A percentile compares a stretch with the other conserved stretches of the same genome.
phyloP scores from a whole-genome alignment of 2,113 vertebrate species.

The Chloebia gouldiae region DNA sequence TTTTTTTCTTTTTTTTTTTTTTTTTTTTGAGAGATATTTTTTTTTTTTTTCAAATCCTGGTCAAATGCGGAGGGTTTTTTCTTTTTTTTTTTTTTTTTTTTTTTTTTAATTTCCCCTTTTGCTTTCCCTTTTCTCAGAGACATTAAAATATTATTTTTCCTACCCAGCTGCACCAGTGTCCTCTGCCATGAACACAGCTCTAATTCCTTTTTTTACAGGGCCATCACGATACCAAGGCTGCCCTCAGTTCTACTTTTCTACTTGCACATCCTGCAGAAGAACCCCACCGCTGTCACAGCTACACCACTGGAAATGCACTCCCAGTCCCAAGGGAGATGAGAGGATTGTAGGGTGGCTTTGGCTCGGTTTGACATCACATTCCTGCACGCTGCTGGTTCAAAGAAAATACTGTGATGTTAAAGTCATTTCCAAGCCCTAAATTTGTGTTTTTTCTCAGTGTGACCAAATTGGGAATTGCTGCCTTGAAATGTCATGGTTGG shows the following conservation, averaged over 20 bases:
- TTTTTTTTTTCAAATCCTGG: not conserved
- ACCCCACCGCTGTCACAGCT: accelerated
- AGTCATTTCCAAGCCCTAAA: not conserved
- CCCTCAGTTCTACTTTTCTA: accelerated
- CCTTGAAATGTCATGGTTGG: not conserved
- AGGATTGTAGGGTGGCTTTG: not conserved
- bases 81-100: not conserved
- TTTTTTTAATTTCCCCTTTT: not conserved
- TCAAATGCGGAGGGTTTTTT: not conserved
- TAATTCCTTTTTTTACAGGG: not conserved
- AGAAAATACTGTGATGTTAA: not conserved
- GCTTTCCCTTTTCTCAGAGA: not conserved
- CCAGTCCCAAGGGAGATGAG: not conserved
- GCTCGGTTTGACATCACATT: not conserved
- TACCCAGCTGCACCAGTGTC: not conserved
- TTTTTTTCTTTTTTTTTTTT: no score
- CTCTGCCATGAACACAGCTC: not conserved
- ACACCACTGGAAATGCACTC: accelerated
- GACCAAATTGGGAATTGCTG: not conserved
- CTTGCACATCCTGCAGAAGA: not conserved
- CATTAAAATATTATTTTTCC: not conserved
- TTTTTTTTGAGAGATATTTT: not conserved
- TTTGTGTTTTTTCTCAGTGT: not conserved
- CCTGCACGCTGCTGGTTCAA: accelerated
- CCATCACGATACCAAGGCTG: accelerated